Evolutionary conservation across 2,113 vertebrate genomes (phyloP).

Genomic region (Protomyctophum bolini): DNA sequence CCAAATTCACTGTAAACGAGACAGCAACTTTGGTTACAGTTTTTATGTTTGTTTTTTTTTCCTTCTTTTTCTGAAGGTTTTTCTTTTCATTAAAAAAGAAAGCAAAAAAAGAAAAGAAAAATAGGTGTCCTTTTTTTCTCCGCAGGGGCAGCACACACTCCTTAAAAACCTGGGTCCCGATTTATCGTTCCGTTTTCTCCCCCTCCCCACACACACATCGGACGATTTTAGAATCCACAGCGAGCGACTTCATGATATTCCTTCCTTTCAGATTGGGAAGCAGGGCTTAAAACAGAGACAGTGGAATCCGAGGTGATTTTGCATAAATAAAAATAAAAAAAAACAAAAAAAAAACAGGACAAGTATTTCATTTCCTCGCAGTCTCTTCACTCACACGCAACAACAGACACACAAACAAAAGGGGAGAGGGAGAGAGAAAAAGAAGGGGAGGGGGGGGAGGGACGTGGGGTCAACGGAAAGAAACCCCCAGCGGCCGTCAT

Average conservation of each 20-base stretch:
- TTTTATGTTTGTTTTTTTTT: slow-evolving; percentile 49
- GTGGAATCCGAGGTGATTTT: slow-evolving; percentile 99
- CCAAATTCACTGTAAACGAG: slow-evolving; percentile 99
- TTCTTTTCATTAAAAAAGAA: slow-evolving; percentile 72
- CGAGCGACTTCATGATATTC: slow-evolving; percentile 79
- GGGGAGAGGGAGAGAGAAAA: slow-evolving; percentile 30
- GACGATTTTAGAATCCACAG: slow-evolving; percentile 66
- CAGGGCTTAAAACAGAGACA: slow-evolving; percentile 87
- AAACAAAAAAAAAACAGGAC: slow-evolving; percentile 75
- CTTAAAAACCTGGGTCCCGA: slow-evolving; percentile 80
- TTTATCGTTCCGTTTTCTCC: slow-evolving; percentile 57
- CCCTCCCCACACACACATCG: slow-evolving; percentile 9
- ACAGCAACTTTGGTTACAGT: slow-evolving; percentile 99
- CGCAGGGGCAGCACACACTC: slow-evolving; percentile 87
- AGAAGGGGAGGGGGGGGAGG: background rate
- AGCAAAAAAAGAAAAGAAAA: slow-evolving; percentile 73
- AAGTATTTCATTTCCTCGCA: slow-evolving; percentile 81
- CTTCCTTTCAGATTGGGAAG: slow-evolving; percentile 87
- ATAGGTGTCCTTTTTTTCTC: slow-evolving; percentile 65
- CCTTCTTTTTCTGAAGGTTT: slow-evolving; percentile 61
- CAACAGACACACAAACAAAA: slow-evolving; percentile 72
- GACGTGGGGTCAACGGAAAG: slow-evolving; percentile 34
- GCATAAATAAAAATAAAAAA: slow-evolving; percentile 92
- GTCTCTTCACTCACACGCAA: slow-evolving; percentile 89
- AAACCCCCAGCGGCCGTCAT: slow-evolving; percentile 91